These are phyloP conservation scores for Chironomus riparius DNA, from an alignment of 2,888 invertebrate genomes.

Conservation along the genomic window DNA sequence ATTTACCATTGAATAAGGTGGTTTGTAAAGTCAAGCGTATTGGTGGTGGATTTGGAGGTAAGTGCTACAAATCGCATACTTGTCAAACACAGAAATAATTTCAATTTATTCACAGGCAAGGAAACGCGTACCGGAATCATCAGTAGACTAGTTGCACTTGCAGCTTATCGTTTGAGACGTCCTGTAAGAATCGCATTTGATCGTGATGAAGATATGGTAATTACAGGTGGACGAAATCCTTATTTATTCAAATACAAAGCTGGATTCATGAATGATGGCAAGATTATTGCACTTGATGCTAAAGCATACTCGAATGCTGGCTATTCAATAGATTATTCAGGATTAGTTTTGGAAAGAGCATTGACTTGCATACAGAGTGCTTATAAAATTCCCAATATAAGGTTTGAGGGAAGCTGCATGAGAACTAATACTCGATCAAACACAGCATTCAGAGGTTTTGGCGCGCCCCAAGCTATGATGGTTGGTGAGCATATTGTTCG, in stretches of 20 bases:
- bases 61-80: slow-evolving; percentile 75
- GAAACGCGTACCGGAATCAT: no score
- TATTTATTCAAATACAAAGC: slow-evolving; percentile 78
- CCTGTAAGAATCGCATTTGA: slow-evolving; percentile 85
- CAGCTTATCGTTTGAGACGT: slow-evolving; percentile 65
- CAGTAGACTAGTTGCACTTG: slow-evolving; percentile 57
- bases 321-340: slow-evolving; percentile 70
- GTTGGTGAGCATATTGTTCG: slow-evolving; percentile 69
- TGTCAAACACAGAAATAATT: slow-evolving; percentile 40
- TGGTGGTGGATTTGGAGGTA: slow-evolving; percentile 88
- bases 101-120: no score
- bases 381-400: slow-evolving; percentile 67
- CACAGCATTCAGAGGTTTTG: slow-evolving; percentile 89
- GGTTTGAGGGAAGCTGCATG: slow-evolving; percentile 66
- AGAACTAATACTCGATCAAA: slow-evolving; percentile 86
- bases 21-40: slow-evolving; percentile 73
- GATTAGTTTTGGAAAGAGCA: slow-evolving; percentile 67
- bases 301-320: slow-evolving; percentile 77
- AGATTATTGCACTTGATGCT: slow-evolving; percentile 61
- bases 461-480: slow-evolving; percentile 87
- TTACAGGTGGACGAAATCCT: slow-evolving; percentile 52
- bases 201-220: slow-evolving; percentile 88
- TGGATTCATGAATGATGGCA: slow-evolving; percentile 65
- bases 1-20: slow-evolving; percentile 64
- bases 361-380: slow-evolving; percentile 76